These are phyloP conservation scores for Neoseiulus cucumeris DNA, from an alignment of 1,140 invertebrate species.

Conservation along the genomic window DNA sequence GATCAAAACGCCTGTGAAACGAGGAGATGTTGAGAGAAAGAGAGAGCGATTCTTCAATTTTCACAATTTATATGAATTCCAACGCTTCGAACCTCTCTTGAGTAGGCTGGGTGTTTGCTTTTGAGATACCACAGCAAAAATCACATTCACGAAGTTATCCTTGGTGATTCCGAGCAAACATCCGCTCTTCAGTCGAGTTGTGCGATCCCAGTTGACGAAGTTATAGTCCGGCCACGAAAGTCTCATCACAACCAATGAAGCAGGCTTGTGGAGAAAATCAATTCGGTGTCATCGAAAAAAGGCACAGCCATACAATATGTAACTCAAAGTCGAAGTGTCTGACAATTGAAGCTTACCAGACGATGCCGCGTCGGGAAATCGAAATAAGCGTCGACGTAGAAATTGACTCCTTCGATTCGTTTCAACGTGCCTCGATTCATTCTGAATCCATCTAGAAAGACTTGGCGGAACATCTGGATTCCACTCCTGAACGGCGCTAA, in stretches of 20 bases:
- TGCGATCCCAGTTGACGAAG: neutral
- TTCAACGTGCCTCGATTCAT: neutral
- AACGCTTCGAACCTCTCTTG: neutral
- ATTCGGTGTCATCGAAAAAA: too few relatives aligned
- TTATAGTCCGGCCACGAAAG: too few relatives aligned
- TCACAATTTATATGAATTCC: too few relatives aligned
- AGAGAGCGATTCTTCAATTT: too few relatives aligned
- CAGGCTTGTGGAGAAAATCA: too few relatives aligned
- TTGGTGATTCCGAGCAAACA: neutral
- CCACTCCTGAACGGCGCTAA: constrained; percentile 27
- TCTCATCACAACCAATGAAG: too few relatives aligned
- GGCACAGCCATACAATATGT: too few relatives aligned
- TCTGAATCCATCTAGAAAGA: neutral
- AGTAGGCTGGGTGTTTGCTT: neutral
- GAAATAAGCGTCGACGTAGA: too few relatives aligned
- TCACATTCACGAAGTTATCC: neutral
- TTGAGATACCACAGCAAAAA: neutral
- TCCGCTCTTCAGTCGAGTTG: neutral
- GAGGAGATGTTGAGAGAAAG: neutral
- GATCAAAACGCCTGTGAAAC: neutral
- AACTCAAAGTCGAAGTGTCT: too few relatives aligned
- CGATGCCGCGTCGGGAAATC: too few relatives aligned
- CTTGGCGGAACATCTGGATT: constrained; percentile 21
- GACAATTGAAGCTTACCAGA: too few relatives aligned
- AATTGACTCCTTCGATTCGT: too few relatives aligned